These are phyloP conservation scores for Tenthredo distinguenda DNA, from an alignment of 2,888 invertebrate species.

Conservation along the genomic window DNA sequence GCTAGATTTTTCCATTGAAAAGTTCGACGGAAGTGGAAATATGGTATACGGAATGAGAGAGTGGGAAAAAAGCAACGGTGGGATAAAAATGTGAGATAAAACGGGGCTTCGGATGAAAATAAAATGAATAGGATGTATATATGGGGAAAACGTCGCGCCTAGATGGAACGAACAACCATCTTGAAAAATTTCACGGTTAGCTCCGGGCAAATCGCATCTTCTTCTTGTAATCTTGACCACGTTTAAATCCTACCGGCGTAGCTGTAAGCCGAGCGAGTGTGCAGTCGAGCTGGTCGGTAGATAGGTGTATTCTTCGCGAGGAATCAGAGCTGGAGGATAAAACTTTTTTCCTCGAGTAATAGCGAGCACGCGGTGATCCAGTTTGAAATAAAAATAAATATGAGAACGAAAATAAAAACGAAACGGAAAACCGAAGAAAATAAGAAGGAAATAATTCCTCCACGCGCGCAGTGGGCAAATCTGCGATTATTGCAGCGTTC, in stretches of 20 bases:
- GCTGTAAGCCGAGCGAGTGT: slow-evolving; percentile 15
- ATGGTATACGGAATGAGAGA: background rate
- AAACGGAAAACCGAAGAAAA: background rate
- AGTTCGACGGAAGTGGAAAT: background rate
- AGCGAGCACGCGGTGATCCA: background rate
- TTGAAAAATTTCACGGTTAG: slow-evolving; percentile 42
- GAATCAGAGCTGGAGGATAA: background rate
- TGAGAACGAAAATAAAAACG: background rate
- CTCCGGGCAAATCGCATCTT: slow-evolving; percentile 45
- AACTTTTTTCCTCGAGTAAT: background rate
- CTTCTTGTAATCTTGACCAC: slow-evolving; percentile 48
- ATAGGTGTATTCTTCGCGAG: slow-evolving; percentile 7
- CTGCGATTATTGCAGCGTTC: background rate
- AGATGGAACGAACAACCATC: background rate
- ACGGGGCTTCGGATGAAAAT: background rate
- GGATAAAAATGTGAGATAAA: background rate
- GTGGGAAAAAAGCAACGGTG: background rate
- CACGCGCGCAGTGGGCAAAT: background rate
- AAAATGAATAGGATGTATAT: background rate
- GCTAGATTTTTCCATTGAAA: slow-evolving; percentile 11
- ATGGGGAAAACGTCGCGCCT: background rate
- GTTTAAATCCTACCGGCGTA: slow-evolving; percentile 35
- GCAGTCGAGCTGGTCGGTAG: slow-evolving; percentile 11
- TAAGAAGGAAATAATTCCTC: background rate
- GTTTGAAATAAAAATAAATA: background rate